phyloP scores from a whole-genome alignment of 2,113 vertebrate genomes.

The Saguinus midas region DNA sequence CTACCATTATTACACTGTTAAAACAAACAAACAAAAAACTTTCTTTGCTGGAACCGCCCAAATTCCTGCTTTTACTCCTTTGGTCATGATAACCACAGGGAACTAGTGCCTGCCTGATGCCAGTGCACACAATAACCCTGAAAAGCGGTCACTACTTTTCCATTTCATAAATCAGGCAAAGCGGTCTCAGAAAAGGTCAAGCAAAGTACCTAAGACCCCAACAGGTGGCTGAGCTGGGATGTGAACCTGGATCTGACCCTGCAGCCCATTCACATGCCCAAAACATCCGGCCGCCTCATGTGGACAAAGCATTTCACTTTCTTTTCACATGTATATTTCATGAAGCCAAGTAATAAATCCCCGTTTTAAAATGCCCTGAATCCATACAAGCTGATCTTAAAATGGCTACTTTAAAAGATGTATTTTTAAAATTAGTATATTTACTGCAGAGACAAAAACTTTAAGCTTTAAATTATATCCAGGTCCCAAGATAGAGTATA shows the following conservation, averaged over 20 bases:
- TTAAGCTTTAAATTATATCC: background rate
- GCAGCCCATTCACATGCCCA: background rate
- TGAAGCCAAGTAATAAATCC: background rate
- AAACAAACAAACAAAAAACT: background rate
- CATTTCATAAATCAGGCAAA: background rate
- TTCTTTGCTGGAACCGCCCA: background rate
- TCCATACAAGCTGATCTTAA: background rate
- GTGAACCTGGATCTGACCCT: background rate
- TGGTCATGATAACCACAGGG: background rate
- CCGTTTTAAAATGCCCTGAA: background rate
- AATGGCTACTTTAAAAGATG: background rate
- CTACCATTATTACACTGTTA: background rate
- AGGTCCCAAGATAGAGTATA: background rate
- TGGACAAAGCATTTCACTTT: background rate
- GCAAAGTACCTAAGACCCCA: background rate
- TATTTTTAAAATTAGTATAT: background rate
- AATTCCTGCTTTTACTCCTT: background rate
- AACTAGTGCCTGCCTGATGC: background rate
- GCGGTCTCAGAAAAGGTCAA: background rate
- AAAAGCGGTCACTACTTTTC: background rate
- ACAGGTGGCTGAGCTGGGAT: background rate
- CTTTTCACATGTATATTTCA: background rate
- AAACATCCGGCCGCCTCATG: fast-evolving
- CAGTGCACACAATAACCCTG: background rate
- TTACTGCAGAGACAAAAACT: background rate